A percentile compares a stretch with the other conserved stretches of the same genome.
These are phyloP conservation scores for Indicator indicator DNA, from an alignment of 2,113 vertebrate genomes.

Conservation along the genomic window DNA sequence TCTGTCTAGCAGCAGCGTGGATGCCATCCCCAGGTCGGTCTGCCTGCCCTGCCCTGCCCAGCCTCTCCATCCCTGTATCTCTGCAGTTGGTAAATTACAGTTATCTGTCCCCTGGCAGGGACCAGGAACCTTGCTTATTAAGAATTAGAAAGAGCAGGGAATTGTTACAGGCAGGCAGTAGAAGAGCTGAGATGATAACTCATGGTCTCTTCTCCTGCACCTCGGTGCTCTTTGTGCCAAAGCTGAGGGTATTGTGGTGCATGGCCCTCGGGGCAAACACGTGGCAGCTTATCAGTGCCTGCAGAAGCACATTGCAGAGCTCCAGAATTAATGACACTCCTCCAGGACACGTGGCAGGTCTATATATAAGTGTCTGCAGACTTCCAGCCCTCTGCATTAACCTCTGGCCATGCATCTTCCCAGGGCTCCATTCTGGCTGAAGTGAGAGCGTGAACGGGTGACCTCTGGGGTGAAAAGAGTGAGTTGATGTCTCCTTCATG, in stretches of 20 bases:
- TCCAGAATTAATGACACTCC: neutral
- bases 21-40: neutral
- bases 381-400: neutral
- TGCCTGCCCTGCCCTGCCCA: neutral
- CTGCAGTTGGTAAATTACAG: neutral
- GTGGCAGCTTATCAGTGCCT: neutral
- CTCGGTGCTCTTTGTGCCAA: neutral
- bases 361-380: neutral
- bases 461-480: neutral
- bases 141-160: conserved; percentile 19
- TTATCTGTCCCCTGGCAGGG: neutral
- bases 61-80: neutral
- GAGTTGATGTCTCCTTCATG: neutral
- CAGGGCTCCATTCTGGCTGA: rapidly evolving
- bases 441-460: rapidly evolving
- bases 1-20: neutral
- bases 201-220: neutral
- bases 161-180: neutral
- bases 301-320: neutral
- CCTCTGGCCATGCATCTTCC: neutral
- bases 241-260: rapidly evolving
- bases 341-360: neutral
- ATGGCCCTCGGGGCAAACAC: rapidly evolving
- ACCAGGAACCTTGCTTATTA: neutral
- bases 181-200: conserved; percentile 7